A percentile compares a stretch with the other conserved stretches of the same genome.
Conservation (phyloP, 23 tunicate species). For the Corella eumyota region DNA sequence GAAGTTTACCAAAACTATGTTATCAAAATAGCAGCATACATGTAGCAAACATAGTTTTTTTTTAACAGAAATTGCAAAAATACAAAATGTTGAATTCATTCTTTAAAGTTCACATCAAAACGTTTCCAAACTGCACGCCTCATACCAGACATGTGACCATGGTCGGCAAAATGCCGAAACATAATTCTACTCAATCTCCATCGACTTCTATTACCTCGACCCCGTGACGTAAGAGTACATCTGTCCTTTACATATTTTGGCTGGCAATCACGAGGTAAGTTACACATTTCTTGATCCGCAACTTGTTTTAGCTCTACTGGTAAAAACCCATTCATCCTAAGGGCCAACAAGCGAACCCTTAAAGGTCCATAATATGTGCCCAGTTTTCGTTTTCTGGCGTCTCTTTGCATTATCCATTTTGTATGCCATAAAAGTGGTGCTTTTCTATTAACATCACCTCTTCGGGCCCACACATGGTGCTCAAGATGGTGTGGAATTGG, state of each 20-base stretch:
- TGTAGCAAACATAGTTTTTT: too few species aligned
- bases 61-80: too few species aligned
- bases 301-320: constrained; percentile 60
- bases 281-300: constrained; percentile 49
- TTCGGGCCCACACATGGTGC: constrained; percentile 35
- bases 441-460: constrained; percentile 13
- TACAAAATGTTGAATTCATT: too few species aligned
- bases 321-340: constrained; percentile 28
- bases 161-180: constrained; percentile 74
- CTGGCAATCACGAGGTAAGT: constrained; percentile 44
- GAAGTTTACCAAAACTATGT: too few species aligned
- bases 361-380: constrained; percentile 55
- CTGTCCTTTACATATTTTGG: constrained; percentile 13
- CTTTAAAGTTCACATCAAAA: too few species aligned
- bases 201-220: constrained; percentile 37
- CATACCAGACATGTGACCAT: constrained; percentile 68
- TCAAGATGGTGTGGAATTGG: constrained; percentile 46
- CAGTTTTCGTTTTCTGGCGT: constrained; percentile 55
- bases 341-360: constrained; percentile 23
- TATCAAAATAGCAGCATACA: too few species aligned
- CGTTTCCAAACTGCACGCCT: constrained; percentile 63
- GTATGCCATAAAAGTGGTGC: constrained; percentile 26
- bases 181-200: constrained; percentile 77
- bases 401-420: constrained; percentile 67
- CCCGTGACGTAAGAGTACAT: constrained; percentile 52